A percentile compares a stretch with the other conserved stretches of the same genome.
Evolutionary conservation across 2,797 vertebrate species (phyloP).

Genomic region (Amniataba percoides): DNA sequence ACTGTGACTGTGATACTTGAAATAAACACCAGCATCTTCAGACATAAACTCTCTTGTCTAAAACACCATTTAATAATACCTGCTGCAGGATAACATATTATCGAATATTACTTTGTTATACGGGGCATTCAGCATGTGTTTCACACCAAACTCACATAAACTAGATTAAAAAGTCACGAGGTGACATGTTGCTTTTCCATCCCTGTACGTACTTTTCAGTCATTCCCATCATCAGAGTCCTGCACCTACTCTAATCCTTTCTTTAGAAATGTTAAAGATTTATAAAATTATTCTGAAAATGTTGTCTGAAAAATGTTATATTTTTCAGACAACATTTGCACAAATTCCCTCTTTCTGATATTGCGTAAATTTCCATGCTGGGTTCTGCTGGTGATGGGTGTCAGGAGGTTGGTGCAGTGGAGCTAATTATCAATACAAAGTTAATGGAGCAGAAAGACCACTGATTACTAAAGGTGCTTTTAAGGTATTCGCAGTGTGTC

Average conservation of each 20-base stretch:
- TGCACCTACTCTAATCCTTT: background rate
- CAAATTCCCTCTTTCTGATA: background rate
- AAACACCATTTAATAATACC: background rate
- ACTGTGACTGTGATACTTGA: constrained; percentile 20
- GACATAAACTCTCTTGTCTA: constrained; percentile 5
- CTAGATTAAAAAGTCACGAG: background rate
- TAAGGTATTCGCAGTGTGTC: background rate
- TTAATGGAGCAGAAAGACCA: background rate
- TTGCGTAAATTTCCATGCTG: background rate
- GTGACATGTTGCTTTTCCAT: background rate
- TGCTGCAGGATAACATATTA: background rate
- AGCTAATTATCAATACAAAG: background rate
- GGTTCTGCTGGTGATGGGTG: background rate
- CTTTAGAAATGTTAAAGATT: background rate
- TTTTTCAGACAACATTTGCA: too few relatives aligned
- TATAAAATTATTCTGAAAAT: background rate
- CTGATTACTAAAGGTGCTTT: background rate
- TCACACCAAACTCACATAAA: constrained; percentile 1
- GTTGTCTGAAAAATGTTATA: background rate
- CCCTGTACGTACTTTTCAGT: background rate
- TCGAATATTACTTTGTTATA: background rate
- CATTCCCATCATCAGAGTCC: background rate
- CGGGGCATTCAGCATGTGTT: background rate
- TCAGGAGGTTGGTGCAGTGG: background rate
- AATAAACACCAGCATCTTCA: constrained; percentile 35